Evolutionary conservation across 2,797 vertebrate genomes (phyloP).

Genomic region (Oreonectes daqikongensis): DNA sequence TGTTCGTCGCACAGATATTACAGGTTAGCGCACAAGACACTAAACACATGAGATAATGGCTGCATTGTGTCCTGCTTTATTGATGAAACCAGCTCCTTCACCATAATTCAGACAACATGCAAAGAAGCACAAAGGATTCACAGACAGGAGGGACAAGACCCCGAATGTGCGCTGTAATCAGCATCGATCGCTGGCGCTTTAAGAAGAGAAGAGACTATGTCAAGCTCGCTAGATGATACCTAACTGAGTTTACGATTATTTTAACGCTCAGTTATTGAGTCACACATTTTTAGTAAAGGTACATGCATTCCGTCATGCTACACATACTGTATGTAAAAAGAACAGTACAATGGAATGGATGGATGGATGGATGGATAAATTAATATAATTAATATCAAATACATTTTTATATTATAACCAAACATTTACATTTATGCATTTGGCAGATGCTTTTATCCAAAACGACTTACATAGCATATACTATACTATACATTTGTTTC

Average conservation of each 20-base stretch:
- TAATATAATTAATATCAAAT: no score
- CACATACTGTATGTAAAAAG: not conserved
- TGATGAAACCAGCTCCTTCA: conserved; percentile 53
- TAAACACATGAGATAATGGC: conserved; percentile 35
- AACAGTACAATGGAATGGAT: no score
- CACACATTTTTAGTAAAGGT: not conserved
- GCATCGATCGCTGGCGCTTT: conserved; percentile 21
- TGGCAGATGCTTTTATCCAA: no score
- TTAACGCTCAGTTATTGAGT: conserved; percentile 8
- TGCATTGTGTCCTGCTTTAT: conserved; percentile 51
- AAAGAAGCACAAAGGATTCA: conserved; percentile 40
- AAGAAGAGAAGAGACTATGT: conserved; percentile 44
- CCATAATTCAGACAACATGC: conserved; percentile 34
- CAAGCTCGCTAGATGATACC: not conserved
- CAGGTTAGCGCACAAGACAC: conserved; percentile 59
- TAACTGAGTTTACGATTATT: conserved; percentile 32
- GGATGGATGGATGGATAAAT: no score
- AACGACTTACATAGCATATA: no score
- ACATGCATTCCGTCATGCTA: not conserved
- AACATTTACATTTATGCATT: no score
- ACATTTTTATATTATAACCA: no score
- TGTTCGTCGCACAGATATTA: conserved; percentile 63
- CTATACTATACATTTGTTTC: no score
- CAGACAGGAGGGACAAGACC: conserved; percentile 22
- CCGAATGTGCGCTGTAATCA: conserved; percentile 27